Base-by-base conservation (phyloP, 2,888 invertebrate genomes). In the Ganaspis brasiliensis region DNA sequence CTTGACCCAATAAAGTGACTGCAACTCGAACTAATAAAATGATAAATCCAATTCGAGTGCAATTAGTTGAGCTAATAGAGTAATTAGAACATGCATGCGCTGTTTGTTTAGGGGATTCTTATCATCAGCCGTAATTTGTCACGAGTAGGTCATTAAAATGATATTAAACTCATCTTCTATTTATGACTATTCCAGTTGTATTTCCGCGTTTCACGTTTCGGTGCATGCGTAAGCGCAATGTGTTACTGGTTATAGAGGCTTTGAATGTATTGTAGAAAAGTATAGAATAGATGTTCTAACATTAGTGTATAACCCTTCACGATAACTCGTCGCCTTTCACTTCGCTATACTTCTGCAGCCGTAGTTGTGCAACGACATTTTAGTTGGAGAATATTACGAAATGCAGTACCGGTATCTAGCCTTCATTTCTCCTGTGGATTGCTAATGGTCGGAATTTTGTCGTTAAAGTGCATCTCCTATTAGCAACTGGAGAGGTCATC, bases 301-400 rank as follows among this genome's bases (percentile, higher is more conserved):
- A 52, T 52, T 52, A 49, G 49, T 49, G 21, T 56, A 56, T 56
- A 56, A 56, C 56, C 56, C 56, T 63, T 70, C 63, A 59, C 78
- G 77, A 80, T 77, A 77, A 78, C 74, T 86, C 85, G 87, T 83
- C 87, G 89, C 89, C 89, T 90, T 90, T 90, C 90, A 90, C 90
- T 90, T 86, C 82, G 79, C 84, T 83, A 81, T 85, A 81, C 81
- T 79, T 75, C 84, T 82, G 83, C 85, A 77, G 77, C 82, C 79
- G 82, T 70, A 81, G 82, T 89, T 88, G 87, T 84, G 89, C 87
- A 89, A 89, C 83, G 83, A 86, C 87, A 87, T 86, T 88, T 88
- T 86, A 87, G 84, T 56, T 56, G 10, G 56, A n/a, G n/a, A 56
- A 56, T 56, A 56, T 56, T 56, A 56, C 56, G 56, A 56, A 56